Evolutionary conservation across 2,113 vertebrate genomes (phyloP), one percentile per base, ranked within the genome.

Genomic region (Cheilinus undulatus): DNA sequence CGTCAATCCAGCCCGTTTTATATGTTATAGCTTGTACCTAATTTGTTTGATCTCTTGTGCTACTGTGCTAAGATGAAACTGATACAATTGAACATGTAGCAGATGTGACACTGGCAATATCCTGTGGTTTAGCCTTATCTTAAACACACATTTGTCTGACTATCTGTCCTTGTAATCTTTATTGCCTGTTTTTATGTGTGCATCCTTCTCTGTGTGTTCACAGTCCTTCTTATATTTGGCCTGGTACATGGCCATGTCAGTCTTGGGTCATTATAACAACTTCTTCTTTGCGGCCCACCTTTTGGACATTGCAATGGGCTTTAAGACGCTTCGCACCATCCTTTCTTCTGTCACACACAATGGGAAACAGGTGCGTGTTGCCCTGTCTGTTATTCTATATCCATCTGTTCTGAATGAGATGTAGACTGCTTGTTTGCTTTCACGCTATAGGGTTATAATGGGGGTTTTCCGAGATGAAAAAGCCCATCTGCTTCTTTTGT

Each of bases 271-370:
- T 65, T 91, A 88, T 34, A 92, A 92, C 91, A 91, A 90, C 78
- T 92, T 92, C 83, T 91, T 92, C 80, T 92, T 91, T 22, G 91
- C 91, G 26, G 86, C 81, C 28, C 91, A 92, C 46, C 91, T 92
- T 68, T 65, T 92, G 89, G 91, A 92, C 81, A 87, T 92, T 7
- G 91, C 91, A 40, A 92, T 92, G 91, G 90, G 90, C 49, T 90
- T 91, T 27, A 92, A 92, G 80, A 92, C 90, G 0, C 89, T 92
- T 22, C 90, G 90, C 8, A 91, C 91, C 48, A 92, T 92, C 71
- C 89, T 92, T 4, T 87, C 91, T 7, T 92, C 91, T 7, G 91
- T 92, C 49, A 92, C 91, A 49, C 91, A 92, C 83, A 92, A 92
- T 59, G 91, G 91, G 7, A 92, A 92, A 66, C 91, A 92, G 90